Conservation (phyloP, 2,888 invertebrate species). For the Drosophila neonasuta region DNA sequence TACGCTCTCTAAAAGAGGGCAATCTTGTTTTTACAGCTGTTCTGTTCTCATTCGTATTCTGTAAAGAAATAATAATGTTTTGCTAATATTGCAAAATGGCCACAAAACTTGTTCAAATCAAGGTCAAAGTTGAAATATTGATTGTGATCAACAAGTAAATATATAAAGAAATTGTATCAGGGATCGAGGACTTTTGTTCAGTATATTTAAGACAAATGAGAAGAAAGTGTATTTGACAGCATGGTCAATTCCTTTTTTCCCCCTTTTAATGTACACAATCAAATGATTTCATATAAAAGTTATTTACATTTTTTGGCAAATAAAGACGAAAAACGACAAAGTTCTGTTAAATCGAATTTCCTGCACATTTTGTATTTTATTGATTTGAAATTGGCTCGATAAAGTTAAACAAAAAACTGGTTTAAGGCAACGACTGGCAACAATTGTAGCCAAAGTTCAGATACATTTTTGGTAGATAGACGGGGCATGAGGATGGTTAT, state of each 20-base stretch:
- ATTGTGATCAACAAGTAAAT: no score
- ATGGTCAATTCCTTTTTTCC: neutral
- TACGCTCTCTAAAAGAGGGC: constrained; percentile 11
- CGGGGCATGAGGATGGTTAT: neutral
- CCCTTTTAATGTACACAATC: constrained; percentile 18
- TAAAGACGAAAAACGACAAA: constrained; percentile 8
- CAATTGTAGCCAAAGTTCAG: constrained; percentile 62
- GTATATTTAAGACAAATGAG: neutral
- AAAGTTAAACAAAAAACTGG: constrained; percentile 58
- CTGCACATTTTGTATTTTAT: constrained; percentile 57
- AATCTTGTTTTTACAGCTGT: neutral
- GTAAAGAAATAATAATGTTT: neutral
- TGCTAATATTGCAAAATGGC: neutral
- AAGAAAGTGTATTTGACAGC: constrained; percentile 12
- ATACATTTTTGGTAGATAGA: constrained; percentile 25
- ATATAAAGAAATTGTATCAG: no score
- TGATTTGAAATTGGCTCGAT: constrained; percentile 63
- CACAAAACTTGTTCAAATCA: neutral
- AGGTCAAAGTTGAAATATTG: neutral
- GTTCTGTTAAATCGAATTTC: constrained; percentile 53
- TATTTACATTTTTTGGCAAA: constrained; percentile 56
- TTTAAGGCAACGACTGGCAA: constrained; percentile 52
- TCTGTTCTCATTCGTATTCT: neutral
- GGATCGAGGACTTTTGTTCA: no score
- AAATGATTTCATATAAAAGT: constrained; percentile 34